Conservation (phyloP, 2,797 vertebrate genomes). For the Rhinatrema bivittatum region DNA sequence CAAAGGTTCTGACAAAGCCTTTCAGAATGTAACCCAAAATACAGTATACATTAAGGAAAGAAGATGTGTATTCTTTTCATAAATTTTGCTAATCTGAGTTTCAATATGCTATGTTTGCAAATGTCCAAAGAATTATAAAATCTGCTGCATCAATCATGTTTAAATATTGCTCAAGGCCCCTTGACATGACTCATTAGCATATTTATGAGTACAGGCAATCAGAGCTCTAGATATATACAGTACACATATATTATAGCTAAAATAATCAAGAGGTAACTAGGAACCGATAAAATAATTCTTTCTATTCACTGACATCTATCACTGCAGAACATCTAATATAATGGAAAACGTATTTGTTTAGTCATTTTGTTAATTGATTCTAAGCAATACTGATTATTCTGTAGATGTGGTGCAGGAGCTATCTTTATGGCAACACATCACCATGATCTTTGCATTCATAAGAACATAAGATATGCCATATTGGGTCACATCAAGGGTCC, state of each 20-base stretch:
- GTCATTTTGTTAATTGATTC: conserved; percentile 5
- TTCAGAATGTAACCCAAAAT: no score
- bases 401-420: conserved; percentile 1
- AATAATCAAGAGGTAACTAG: neutral
- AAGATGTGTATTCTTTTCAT: no score
- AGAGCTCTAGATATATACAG: neutral
- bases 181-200: neutral
- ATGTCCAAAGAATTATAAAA: no score
- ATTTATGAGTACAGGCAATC: conserved; percentile 4
- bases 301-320: neutral
- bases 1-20: no score
- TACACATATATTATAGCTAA: neutral
- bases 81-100: no score
- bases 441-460: no score
- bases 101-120: no score
- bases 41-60: no score
- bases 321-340: neutral
- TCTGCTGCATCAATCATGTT: no score
- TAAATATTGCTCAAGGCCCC: neutral
- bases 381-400: neutral
- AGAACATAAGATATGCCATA: no score
- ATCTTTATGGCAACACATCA: no score
- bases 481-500: no score
- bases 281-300: neutral
- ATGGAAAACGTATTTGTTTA: neutral